Conservation (phyloP, 1,140 invertebrate genomes). For the Neelides sp. region DNA sequence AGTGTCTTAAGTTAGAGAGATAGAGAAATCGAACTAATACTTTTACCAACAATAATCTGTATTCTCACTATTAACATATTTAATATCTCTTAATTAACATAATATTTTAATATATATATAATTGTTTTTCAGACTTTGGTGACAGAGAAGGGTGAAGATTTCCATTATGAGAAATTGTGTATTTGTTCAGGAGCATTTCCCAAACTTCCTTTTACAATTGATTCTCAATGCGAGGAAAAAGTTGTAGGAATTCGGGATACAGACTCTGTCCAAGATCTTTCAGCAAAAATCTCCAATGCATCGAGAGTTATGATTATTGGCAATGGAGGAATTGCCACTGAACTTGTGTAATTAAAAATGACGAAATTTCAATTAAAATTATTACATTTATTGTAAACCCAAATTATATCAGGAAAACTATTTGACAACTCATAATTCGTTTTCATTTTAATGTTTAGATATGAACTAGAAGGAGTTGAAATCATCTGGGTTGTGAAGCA, state of each 20-base stretch:
- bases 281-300: constrained; percentile 51
- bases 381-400: background rate
- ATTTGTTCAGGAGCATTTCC: constrained; percentile 79
- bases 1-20: too few species aligned
- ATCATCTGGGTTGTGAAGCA: constrained; percentile 91
- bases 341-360: constrained; percentile 52
- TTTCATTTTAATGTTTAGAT: constrained; percentile 35
- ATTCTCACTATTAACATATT: too few species aligned
- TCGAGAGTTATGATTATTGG: constrained; percentile 71
- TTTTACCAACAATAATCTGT: too few species aligned
- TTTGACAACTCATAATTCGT: background rate
- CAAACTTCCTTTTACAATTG: constrained; percentile 52
- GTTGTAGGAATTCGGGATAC: constrained; percentile 86
- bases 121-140: constrained; percentile 32
- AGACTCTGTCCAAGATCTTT: constrained; percentile 76
- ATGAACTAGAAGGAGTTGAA: constrained; percentile 69
- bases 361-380: background rate
- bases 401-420: constrained; percentile 13
- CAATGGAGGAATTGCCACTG: constrained; percentile 95
- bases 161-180: constrained; percentile 72
- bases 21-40: too few species aligned
- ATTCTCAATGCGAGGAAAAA: constrained; percentile 34
- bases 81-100: too few species aligned
- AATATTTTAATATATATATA: too few species aligned
- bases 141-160: constrained; percentile 38